Conservation (phyloP, 2,797 vertebrate species). For the Heteromormyrus szaboi region DNA sequence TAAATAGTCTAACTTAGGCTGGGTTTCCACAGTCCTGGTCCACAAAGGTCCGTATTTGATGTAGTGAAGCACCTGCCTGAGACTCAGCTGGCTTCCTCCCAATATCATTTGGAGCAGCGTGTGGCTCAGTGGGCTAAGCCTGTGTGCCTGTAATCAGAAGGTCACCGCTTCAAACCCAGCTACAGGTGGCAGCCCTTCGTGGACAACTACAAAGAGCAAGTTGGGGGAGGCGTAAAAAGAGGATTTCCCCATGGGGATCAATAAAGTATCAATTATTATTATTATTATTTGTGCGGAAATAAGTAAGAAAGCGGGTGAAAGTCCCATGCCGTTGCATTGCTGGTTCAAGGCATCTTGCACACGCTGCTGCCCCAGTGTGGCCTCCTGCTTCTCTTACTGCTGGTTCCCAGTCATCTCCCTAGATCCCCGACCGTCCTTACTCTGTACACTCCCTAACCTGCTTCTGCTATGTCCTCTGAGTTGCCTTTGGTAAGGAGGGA, state of each 20-base stretch:
- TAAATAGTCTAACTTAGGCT: background rate
- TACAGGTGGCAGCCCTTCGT: too few relatives aligned
- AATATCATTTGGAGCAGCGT: background rate
- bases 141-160: too few relatives aligned
- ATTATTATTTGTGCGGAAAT: background rate
- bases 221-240: too few relatives aligned
- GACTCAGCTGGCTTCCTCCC: background rate
- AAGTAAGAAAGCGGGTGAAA: background rate
- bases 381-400: background rate
- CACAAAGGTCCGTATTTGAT: background rate
- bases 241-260: too few relatives aligned
- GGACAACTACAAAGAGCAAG: too few relatives aligned
- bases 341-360: too few relatives aligned
- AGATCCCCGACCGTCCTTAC: background rate
- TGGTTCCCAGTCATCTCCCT: background rate
- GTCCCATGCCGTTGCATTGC: background rate
- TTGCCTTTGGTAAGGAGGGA: background rate
- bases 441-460: background rate
- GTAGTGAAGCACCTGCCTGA: background rate
- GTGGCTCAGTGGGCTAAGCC: too few relatives aligned
- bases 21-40: background rate
- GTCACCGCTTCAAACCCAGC: too few relatives aligned
- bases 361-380: background rate
- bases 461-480: background rate
- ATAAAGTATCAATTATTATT: too few relatives aligned